Evolutionary conservation across 2,797 vertebrate genomes (phyloP), one percentile per base, ranked within the genome.

Genomic region (Sebastes reedi): DNA sequence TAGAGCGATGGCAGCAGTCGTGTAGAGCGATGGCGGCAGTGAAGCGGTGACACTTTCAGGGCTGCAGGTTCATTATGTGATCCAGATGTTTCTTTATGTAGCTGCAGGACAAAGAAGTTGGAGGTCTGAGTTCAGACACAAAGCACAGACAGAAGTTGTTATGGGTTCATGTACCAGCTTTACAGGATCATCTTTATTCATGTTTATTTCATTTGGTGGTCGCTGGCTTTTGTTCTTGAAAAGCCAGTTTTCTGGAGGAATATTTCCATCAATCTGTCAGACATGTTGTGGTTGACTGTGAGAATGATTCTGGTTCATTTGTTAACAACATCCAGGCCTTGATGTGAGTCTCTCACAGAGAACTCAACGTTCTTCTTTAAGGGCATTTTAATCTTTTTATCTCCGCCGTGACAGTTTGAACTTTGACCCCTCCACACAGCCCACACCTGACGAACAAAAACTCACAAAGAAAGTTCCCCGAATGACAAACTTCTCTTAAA

Each of bases 131-230:
- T 30, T 75, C 11, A 39, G 36, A 39, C 36, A 39, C 12, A 71
- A 65, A 77, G 67, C 70, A 77, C 73, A 75, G 58, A 70, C 25
- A 67, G 30, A 73, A 20, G 0, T 11, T 29, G 16, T 59, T 25
- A 12, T 25, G 12, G 11, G 55, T 27, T 58, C 24, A 7, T 80
- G 34, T 24, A 27, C 52, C 64, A 58, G 66, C 54, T 74, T 72
- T 6, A 76, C 52, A 30, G 34, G 22, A 9, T 27, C 56, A 25
- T 29, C 46, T 80, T 88, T 85, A 92, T 92, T 92, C 93, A 86
- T 65, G 79, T 88, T 94, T 87, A 89, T 91, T 91, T 86, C 56
- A 62, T 78, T 67, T 80, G 7, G 65, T 30, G 58, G 74, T 75
- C 3, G 4, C 12, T 46, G 75, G n/a, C 4, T 62, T 74, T 2